phyloP scores from a whole-genome alignment of 2,797 vertebrate genomes.

The Cuniculus paca region DNA sequence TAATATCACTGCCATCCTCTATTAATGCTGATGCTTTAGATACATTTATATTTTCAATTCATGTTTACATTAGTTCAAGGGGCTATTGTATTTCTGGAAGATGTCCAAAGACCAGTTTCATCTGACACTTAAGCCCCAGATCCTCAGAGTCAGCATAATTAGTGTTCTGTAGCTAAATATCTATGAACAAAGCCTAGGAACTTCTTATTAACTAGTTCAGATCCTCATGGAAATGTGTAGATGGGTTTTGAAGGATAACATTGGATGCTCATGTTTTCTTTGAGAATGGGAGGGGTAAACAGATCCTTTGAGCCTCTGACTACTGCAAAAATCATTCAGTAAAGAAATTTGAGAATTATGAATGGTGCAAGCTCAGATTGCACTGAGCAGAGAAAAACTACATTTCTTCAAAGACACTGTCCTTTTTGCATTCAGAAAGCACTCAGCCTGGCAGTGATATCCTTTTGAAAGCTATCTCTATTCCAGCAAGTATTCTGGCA shows the following conservation, averaged over 20 bases:
- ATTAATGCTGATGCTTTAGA: not conserved
- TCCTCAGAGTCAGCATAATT: not conserved
- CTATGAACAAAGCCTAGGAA: not conserved
- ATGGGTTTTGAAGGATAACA: not conserved
- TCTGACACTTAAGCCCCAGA: not conserved
- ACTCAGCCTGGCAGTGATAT: not conserved
- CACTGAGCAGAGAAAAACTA: not conserved
- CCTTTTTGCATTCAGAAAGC: not conserved
- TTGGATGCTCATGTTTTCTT: not conserved
- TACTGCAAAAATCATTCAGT: not conserved
- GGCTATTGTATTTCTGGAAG: not conserved
- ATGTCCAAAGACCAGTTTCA: not conserved
- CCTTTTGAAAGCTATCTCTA: not conserved
- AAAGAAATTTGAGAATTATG: not conserved
- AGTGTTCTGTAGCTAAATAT: not conserved
- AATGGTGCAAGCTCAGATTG: not conserved
- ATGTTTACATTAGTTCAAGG: slow-evolving; percentile 38
- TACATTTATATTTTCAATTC: slow-evolving; percentile 35
- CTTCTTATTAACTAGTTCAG: not conserved
- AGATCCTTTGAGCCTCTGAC: not conserved
- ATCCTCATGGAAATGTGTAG: not conserved
- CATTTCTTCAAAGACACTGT: not conserved
- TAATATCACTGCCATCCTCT: not conserved
- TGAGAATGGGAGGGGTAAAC: not conserved
- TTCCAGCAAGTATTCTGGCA: not conserved